Conservation (phyloP, 2,797 vertebrate genomes). For the Myotis vivesi region DNA sequence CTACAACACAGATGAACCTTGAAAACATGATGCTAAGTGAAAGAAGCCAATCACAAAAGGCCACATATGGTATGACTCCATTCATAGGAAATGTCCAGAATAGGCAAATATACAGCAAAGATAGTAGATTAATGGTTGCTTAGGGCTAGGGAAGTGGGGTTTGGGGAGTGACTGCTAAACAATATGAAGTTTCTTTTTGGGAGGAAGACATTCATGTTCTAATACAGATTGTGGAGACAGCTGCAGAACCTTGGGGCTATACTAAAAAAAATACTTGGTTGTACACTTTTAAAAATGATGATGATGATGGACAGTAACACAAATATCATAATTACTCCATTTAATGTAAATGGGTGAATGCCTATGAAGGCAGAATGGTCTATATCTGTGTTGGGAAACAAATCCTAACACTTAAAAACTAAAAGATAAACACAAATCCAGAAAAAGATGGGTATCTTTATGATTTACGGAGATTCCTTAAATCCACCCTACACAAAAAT, state of each 20-base stretch:
- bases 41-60: not conserved
- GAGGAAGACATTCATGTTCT: not conserved
- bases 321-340: not conserved
- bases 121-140: not conserved
- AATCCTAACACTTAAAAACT: not conserved
- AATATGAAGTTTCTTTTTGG: not conserved
- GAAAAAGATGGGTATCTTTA: not conserved
- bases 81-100: not conserved
- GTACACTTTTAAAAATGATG: not conserved
- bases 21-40: not conserved
- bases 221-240: not conserved
- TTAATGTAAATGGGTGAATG: not conserved
- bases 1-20: not conserved
- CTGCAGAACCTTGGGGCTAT: not conserved
- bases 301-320: not conserved
- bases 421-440: constrained; percentile 2
- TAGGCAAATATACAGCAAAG: not conserved
- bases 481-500: not conserved
- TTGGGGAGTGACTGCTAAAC: not conserved
- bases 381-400: not conserved
- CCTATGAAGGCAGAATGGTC: not conserved
- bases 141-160: not conserved
- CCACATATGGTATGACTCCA: not conserved
- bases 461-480: not conserved
- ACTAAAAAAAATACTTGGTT: not conserved